These are phyloP conservation scores for Himalopsyche phryganea DNA, from an alignment of 1,140 invertebrate species.

Conservation along the genomic window DNA sequence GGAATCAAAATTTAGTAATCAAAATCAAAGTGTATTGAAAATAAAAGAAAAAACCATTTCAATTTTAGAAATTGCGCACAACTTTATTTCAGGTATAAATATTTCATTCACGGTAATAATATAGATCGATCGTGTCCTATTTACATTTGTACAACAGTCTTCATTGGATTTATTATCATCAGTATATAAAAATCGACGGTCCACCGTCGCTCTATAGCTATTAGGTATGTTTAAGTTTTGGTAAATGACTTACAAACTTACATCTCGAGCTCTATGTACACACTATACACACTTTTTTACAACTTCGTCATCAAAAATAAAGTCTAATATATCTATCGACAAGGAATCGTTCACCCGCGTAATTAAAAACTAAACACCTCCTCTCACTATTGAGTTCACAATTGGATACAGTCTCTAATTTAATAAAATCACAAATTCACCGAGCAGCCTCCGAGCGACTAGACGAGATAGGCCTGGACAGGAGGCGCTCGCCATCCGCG, in stretches of 20 bases:
- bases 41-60: conserved; percentile 6
- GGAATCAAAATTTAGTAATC: too few species aligned
- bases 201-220: conserved; percentile 27
- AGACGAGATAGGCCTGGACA: conserved; percentile 53
- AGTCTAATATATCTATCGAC: conserved; percentile 10
- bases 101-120: conserved; percentile 35
- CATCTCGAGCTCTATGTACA: conserved; percentile 14
- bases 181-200: conserved; percentile 23
- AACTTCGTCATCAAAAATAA: conserved; percentile 14
- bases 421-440: conserved; percentile 3
- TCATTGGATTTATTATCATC: conserved; percentile 26
- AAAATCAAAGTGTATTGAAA: not conserved
- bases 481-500: conserved; percentile 45
- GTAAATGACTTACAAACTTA: conserved; percentile 34
- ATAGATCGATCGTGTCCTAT: conserved; percentile 32
- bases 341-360: conserved; percentile 1
- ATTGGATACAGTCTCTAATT: conserved; percentile 3
- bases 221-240: conserved; percentile 34
- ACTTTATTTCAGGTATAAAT: conserved; percentile 35
- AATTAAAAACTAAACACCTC: conserved; percentile 1
- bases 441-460: conserved; percentile 16
- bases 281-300: conserved; percentile 23
- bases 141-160: conserved; percentile 34
- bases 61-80: conserved; percentile 33
- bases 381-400: not conserved